These are phyloP conservation scores for Ichneumon xanthorius DNA, from an alignment of 2,888 invertebrate species.

Conservation along the genomic window DNA sequence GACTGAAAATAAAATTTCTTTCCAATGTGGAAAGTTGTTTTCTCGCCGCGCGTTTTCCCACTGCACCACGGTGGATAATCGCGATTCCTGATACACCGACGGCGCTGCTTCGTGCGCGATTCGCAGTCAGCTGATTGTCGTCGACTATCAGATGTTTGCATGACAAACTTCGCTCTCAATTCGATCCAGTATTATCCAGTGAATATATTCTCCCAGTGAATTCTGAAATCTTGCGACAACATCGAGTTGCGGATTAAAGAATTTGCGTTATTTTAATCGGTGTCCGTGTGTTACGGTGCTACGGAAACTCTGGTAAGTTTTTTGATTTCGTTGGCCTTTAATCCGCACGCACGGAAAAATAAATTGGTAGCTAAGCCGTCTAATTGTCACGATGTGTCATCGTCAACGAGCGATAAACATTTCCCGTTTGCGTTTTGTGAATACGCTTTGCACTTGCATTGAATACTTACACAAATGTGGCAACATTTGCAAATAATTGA, in stretches of 20 bases:
- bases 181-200: neutral
- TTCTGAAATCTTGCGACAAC: neutral
- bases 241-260: neutral
- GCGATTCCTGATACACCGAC: neutral
- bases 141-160: conserved; percentile 1
- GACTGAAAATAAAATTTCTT: neutral
- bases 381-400: conserved; percentile 34
- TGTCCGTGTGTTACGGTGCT: neutral
- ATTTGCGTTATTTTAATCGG: neutral
- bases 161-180: neutral
- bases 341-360: neutral
- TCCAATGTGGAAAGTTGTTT: neutral
- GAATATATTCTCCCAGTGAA: neutral
- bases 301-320: conserved; percentile 1
- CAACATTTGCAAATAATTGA: neutral
- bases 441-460: too few relatives aligned
- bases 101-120: neutral
- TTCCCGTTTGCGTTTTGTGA: neutral
- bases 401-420: neutral
- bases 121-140: conserved; percentile 20
- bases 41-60: neutral
- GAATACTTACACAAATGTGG: too few relatives aligned
- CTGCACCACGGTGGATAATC: neutral
- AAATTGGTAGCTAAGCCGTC: neutral
- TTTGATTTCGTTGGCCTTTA: neutral